Evolutionary conservation across 2,113 vertebrate genomes (phyloP), one percentile per base, ranked within the genome.

Genomic region (Oryzias celebensis): DNA sequence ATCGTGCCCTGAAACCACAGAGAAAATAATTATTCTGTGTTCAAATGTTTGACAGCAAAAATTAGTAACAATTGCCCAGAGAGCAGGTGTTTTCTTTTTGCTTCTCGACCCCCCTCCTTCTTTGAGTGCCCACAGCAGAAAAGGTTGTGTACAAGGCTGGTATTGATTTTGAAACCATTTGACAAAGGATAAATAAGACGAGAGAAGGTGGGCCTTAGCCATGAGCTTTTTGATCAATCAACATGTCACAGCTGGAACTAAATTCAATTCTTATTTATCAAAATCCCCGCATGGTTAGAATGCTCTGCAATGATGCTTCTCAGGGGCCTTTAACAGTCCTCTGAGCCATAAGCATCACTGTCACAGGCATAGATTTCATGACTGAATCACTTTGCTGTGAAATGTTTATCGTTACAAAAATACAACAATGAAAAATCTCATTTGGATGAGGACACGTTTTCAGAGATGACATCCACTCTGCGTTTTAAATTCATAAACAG

Each of bases 251-350:
- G 92, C 90, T 91, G 92, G 87, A 94, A 92, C 92, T 77, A 95
- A 96, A 98, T 95, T 96, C 94, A 94, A 98, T 99, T 96, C 95
- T 96, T 96, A 95, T 97, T 95, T 93, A 93, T 93, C 91, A 94
- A 92, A 95, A 95, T 95, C 89, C 92, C 94, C 89, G 91, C 92
- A 92, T 91, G 91, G 87, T 92, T 86, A 82, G 80, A 78, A 80
- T 81, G 78, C 84, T 80, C 77, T 62, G 82, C 84, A 80, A 54
- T 45, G 13, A 65, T 73, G 80, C 70, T 68, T 62, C 65, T 65
- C 76, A 68, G 59, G 62, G 10, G 50, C 65, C 74, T 71, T 86
- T 51, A 81, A 72, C 52, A 62, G 63, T 62, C 61, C 55, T 72
- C 45, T 68, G 68, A 86, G 78, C 71, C 65, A 68, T 78, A 71